Evolutionary conservation across 2,797 vertebrate genomes (phyloP).

Genomic region (Lemur catta): DNA sequence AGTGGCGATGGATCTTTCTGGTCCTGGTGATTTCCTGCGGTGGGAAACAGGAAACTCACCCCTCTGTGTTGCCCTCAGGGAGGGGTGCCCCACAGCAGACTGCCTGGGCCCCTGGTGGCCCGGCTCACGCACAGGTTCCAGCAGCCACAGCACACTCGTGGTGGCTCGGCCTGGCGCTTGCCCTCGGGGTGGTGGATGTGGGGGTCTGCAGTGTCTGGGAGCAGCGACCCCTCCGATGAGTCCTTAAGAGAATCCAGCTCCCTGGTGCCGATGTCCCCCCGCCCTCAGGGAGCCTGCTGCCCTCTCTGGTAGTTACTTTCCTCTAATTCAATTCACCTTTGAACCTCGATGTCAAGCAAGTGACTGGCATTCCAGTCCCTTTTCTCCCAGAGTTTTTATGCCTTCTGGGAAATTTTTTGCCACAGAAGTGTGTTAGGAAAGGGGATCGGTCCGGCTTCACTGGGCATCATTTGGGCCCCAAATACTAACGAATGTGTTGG

Average conservation of each 20-base stretch:
- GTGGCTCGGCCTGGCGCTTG: background rate
- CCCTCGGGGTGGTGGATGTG: background rate
- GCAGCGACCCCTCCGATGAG: background rate
- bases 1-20: background rate
- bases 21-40: background rate
- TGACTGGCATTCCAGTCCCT: too few species aligned
- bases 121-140: background rate
- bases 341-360: background rate
- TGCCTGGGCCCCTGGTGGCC: background rate
- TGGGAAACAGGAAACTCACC: background rate
- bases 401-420: background rate
- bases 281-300: background rate
- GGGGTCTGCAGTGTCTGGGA: rapidly evolving
- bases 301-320: background rate
- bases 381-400: background rate
- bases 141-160: background rate
- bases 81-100: background rate
- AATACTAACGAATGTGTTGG: background rate
- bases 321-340: background rate
- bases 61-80: background rate
- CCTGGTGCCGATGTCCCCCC: too few species aligned
- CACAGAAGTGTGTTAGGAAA: background rate
- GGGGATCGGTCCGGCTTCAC: too few species aligned
- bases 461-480: background rate
- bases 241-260: background rate